Conservation (phyloP, 2,113 vertebrate species). For the Chloropsis hardwickii region DNA sequence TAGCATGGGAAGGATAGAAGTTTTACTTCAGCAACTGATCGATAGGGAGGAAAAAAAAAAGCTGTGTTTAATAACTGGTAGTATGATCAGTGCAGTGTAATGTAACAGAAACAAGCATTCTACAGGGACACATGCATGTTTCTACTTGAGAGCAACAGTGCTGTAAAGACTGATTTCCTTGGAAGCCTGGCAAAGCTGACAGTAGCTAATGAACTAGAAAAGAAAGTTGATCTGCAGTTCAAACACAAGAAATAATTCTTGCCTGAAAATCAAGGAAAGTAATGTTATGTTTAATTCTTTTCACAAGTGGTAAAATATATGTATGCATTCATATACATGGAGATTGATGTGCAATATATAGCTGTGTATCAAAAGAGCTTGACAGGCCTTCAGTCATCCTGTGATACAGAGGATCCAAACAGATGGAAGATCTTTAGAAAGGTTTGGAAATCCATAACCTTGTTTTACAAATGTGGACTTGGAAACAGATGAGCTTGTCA, state of each 20-base stretch:
- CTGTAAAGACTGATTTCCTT: neutral
- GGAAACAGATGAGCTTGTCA: neutral
- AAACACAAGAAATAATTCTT: conserved; percentile 8
- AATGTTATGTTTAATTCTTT: neutral
- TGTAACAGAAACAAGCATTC: conserved; percentile 33
- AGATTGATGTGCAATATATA: neutral
- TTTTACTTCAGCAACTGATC: conserved; percentile 75
- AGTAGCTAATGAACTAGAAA: neutral
- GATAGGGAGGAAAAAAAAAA: conserved; percentile 35
- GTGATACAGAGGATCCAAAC: neutral
- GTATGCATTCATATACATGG: neutral
- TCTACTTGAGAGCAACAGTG: neutral
- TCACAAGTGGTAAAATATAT: neutral
- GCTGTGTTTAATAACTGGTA: conserved; percentile 55
- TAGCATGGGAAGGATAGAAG: conserved; percentile 69
- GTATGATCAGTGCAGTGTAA: neutral
- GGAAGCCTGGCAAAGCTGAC: neutral
- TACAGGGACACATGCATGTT: neutral
- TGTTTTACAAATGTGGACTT: neutral
- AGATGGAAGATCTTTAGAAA: neutral
- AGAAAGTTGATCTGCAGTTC: neutral
- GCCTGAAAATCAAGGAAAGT: neutral
- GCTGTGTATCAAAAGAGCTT: neutral
- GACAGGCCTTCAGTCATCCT: neutral
- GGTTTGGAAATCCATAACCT: neutral